These are phyloP conservation scores for Euproctis similis DNA, from an alignment of 2,888 invertebrate genomes.

Conservation along the genomic window DNA sequence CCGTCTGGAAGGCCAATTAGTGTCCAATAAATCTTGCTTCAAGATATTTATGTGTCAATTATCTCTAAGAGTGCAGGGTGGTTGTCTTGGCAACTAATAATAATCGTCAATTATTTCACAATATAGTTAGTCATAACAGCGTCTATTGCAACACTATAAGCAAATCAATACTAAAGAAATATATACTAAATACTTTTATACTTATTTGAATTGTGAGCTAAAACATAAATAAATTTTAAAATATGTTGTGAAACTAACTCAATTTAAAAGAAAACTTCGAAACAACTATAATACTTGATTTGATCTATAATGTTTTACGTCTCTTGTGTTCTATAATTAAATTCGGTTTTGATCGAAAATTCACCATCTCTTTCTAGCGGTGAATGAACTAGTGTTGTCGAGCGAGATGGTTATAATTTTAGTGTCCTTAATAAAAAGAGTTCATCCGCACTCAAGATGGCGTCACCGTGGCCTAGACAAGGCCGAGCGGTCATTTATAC, in stretches of 20 bases:
- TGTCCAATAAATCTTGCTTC: conserved; percentile 51
- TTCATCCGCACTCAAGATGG: conserved; percentile 64
- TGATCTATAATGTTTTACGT: conserved; percentile 24
- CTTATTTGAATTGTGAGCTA: too few species aligned
- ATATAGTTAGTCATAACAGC: too few species aligned
- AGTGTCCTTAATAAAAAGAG: conserved; percentile 61
- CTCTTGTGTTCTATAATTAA: conserved; percentile 40
- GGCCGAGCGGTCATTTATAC: conserved; percentile 71
- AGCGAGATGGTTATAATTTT: conserved; percentile 51
- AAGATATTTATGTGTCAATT: conserved; percentile 47
- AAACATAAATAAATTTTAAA: too few species aligned
- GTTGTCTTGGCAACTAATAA: conserved; percentile 47
- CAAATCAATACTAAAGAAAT: too few species aligned
- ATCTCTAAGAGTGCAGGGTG: conserved; percentile 39
- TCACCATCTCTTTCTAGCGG: conserved; percentile 33
- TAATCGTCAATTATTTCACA: conserved; percentile 53
- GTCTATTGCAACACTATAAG: too few species aligned
- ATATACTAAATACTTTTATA: too few species aligned
- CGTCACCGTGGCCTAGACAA: conserved; percentile 75
- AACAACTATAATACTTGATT: conserved; percentile 11
- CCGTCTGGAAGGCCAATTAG: conserved; percentile 62
- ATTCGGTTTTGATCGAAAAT: conserved; percentile 27
- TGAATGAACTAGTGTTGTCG: conserved; percentile 17
- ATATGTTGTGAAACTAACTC: background rate
- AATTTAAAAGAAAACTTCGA: conserved; percentile 20